A percentile compares a stretch with the other conserved stretches of the same genome.
phyloP scores from a whole-genome alignment of 2,797 vertebrate genomes.

The Schizopygopsis malacanthus region DNA sequence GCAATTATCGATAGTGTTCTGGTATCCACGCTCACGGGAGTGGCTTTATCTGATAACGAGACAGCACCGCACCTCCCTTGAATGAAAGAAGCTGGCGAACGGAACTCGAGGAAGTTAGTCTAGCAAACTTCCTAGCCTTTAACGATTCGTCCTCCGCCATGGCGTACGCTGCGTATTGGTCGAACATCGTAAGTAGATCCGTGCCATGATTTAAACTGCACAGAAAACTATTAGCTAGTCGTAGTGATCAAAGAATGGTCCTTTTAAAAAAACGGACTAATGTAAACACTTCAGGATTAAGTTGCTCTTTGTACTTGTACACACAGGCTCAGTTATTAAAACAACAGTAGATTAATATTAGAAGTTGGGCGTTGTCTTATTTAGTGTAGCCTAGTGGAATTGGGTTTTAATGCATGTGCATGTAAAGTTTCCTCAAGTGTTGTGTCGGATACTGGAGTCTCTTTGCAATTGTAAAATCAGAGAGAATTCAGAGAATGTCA shows the following conservation, averaged over 20 bases:
- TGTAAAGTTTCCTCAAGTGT: neutral
- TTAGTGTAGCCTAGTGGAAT: no score
- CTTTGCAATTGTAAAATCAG: neutral
- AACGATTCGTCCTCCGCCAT: constrained; percentile 58
- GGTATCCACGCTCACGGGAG: constrained; percentile 36
- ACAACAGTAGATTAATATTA: neutral
- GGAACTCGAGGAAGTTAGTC: neutral
- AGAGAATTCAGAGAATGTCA: neutral
- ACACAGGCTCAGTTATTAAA: neutral
- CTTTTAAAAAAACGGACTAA: neutral
- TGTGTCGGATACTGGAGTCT: neutral
- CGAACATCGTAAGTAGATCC: constrained; percentile 70
- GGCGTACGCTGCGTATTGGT: constrained; percentile 78
- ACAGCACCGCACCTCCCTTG: neutral
- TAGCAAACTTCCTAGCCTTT: neutral
- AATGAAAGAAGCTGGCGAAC: constrained; percentile 5
- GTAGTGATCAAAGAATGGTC: neutral
- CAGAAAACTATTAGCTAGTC: neutral
- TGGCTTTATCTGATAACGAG: constrained; percentile 26
- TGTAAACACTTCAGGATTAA: neutral
- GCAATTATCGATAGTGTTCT: neutral
- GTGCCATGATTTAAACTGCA: no score
- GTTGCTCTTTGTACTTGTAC: neutral
- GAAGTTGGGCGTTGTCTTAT: constrained; percentile 26
- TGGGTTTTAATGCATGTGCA: neutral